Base-by-base conservation (phyloP, 2,797 vertebrate genomes). In the Sardinella longiceps region DNA sequence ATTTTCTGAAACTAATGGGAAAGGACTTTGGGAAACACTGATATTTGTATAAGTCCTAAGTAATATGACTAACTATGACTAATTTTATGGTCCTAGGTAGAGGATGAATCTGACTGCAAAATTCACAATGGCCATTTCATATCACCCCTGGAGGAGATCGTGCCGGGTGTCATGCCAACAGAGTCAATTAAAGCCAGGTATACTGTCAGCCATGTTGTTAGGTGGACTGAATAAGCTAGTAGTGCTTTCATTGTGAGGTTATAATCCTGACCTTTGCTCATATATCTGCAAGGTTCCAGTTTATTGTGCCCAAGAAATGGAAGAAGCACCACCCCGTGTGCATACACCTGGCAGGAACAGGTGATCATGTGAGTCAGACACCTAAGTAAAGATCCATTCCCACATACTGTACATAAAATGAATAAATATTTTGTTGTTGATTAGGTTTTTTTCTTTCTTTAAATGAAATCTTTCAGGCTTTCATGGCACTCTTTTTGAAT, bases 301-400 rank as follows among this genome's bases (percentile, higher is more conserved):
- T 99, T 85, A 96, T 99, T 90, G 94, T 98, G 84, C 98, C 98
- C 56, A 98, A 96, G 92, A 94, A 89, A 92, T 99, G 98, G 98
- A 95, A 92, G 86, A 95, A 94, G 89, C 94, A 99, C 90, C 95
- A 95, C 90, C 97, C 98, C 53, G 98, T 99, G 66, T 99, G 98
- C 85, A 97, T 99, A 91, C 98, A 99, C 90, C 89, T 99, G 90
- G 98, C 98, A 63, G 98, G 98, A 90, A 99, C 98, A 70, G 98
- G 98, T 93, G 98, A 99, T 89, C 98, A 99, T 30, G 98, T 99
- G 91, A 97, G 97, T 90, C 10, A 53, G 30, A 33, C 5, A 6
- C 10, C 3, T 28, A 81, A 56, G 33, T 25, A 37, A 33, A 56
- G 28, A 37, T 18, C 33, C 30, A 37, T 70, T 20, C 51, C 3